phyloP scores from a whole-genome alignment of 2,888 invertebrate species.

The Aplocera efformata region DNA sequence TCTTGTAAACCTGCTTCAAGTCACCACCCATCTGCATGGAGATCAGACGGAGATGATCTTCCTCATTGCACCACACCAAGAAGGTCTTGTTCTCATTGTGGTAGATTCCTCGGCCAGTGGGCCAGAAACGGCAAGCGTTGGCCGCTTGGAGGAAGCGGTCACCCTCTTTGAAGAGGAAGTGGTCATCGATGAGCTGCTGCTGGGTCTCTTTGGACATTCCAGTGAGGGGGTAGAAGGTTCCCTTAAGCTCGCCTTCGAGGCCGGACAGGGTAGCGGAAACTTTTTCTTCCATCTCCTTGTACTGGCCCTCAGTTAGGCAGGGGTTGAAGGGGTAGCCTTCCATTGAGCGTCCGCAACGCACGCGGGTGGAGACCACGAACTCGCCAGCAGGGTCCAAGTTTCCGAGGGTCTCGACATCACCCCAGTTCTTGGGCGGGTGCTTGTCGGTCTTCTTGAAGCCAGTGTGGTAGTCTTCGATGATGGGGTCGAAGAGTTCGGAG shows the following conservation, averaged over 20 bases:
- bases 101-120: conserved; percentile 97
- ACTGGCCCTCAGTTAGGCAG: conserved; percentile 96
- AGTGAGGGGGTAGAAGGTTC: conserved; percentile 96
- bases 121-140: conserved; percentile 98
- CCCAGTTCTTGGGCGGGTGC: conserved; percentile 96
- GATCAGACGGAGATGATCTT: conserved; percentile 98
- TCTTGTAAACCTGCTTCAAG: conserved; percentile 93
- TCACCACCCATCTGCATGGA: conserved; percentile 99
- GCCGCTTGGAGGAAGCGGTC: conserved; percentile 95
- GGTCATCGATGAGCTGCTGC: conserved; percentile 98
- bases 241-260: conserved; percentile 93
- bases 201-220: conserved; percentile 98
- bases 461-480: conserved; percentile 98
- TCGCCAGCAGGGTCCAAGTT: conserved; percentile 96
- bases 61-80: conserved; percentile 99
- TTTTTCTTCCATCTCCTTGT: conserved; percentile 98
- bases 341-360: conserved; percentile 96
- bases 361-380: conserved; percentile 96
- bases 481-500: conserved; percentile 96
- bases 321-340: conserved; percentile 99
- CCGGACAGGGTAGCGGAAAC: conserved; percentile 90
- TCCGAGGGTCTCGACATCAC: conserved; percentile 93
- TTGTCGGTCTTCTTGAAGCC: conserved; percentile 97
- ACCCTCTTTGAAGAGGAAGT: conserved; percentile 99
- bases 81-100: conserved; percentile 98